phyloP scores from a whole-genome alignment of 2,888 invertebrate genomes.

The Callinectes sapidus region DNA sequence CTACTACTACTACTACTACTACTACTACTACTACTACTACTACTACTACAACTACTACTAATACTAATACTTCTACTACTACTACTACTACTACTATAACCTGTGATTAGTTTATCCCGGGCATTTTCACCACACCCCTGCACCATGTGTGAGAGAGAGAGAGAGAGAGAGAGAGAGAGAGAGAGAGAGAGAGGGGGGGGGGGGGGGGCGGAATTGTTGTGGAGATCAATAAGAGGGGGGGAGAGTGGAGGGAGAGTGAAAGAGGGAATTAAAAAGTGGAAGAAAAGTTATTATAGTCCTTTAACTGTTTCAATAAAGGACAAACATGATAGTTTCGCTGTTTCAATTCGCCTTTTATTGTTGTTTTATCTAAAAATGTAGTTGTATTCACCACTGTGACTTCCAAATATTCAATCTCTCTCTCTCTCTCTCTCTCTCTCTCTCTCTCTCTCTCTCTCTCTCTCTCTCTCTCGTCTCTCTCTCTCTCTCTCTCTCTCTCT shows the following conservation, averaged over 20 bases:
- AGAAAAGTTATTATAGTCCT: neutral
- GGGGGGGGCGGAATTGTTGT: neutral
- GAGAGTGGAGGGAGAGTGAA: neutral
- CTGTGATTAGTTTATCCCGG: no score
- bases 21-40: neutral
- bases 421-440: slow-evolving; percentile 25
- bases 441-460: slow-evolving; percentile 25
- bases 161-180: slow-evolving; percentile 1
- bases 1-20: no score
- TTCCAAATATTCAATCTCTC: neutral
- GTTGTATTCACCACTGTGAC: neutral
- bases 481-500: neutral
- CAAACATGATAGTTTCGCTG: neutral
- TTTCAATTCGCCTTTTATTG: neutral
- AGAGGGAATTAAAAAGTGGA: neutral
- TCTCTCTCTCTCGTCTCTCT: neutral
- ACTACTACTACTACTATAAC: neutral
- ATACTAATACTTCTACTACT: neutral
- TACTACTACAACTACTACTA: neutral
- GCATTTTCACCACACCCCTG: no score
- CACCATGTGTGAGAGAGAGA: neutral
- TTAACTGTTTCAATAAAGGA: slow-evolving; percentile 17
- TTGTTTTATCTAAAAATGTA: neutral
- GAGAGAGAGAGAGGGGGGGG: neutral
- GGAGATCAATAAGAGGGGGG: neutral